Conservation (phyloP, 2,888 invertebrate genomes). For the Galeruca laticollis region DNA sequence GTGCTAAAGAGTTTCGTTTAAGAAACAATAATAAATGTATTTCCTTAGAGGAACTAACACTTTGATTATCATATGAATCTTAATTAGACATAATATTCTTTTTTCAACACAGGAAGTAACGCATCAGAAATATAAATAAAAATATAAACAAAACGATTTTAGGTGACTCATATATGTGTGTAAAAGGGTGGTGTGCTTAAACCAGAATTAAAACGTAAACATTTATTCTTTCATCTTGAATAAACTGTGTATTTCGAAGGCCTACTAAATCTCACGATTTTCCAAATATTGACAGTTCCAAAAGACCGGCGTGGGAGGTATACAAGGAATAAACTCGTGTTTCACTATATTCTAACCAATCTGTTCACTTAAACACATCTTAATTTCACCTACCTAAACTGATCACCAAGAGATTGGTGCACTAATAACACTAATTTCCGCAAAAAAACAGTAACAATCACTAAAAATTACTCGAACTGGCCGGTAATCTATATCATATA, state of each 20-base stretch:
- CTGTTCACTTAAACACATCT: constrained; percentile 30
- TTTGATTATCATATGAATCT: constrained; percentile 24
- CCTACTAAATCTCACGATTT: constrained; percentile 17
- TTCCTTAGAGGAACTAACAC: constrained; percentile 34
- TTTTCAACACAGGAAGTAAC: constrained; percentile 35
- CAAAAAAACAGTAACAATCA: constrained; percentile 41
- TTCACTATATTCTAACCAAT: neutral
- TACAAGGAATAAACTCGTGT: constrained; percentile 19
- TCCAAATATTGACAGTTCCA: constrained; percentile 41
- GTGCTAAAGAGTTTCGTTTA: neutral
- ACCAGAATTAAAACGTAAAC: neutral
- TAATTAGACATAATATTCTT: constrained; percentile 26
- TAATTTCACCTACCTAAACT: constrained; percentile 38
- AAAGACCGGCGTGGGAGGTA: constrained; percentile 47
- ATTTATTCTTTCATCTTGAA: constrained; percentile 8
- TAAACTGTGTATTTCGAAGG: constrained; percentile 13
- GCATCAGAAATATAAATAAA: constrained; percentile 16
- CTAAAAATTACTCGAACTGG: constrained; percentile 31
- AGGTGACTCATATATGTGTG: constrained; percentile 1
- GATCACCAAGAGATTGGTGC: constrained; percentile 31
- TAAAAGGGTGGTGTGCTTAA: neutral
- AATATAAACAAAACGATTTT: constrained; percentile 17
- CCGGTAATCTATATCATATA: constrained; percentile 29
- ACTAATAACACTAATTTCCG: constrained; percentile 37
- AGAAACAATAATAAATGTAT: constrained; percentile 18